Percentiles rank a stretch among this genome's conserved stretches.
Conservation (phyloP, 2,888 invertebrate species). For the Bibio marci region DNA sequence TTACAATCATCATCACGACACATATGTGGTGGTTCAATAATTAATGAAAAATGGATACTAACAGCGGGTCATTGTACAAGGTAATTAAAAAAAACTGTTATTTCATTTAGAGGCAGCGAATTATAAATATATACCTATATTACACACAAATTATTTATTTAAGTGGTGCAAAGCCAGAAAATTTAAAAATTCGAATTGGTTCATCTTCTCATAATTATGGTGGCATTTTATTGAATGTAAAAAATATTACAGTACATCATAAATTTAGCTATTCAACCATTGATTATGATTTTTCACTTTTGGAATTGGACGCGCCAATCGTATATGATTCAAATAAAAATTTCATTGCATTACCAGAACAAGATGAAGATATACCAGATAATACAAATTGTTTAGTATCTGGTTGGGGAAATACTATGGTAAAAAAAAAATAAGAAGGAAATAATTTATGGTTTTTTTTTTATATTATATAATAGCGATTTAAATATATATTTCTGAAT, state of each 20-base stretch:
- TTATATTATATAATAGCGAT: too few relatives aligned
- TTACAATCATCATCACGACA: constrained; percentile 10
- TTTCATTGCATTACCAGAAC: constrained; percentile 28
- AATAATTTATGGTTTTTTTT: too few relatives aligned
- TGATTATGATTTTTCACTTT: constrained; percentile 40
- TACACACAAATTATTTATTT: too few relatives aligned
- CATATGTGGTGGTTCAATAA: constrained; percentile 27
- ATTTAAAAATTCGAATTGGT: too few relatives aligned
- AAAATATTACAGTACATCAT: constrained; percentile 33
- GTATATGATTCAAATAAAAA: constrained; percentile 29
- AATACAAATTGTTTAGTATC: constrained; percentile 23
- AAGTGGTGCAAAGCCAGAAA: too few relatives aligned
- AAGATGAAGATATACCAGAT: constrained; percentile 19
- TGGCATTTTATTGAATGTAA: constrained; percentile 34
- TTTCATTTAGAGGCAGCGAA: too few relatives aligned
- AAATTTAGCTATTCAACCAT: constrained; percentile 31
- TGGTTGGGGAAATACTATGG: constrained; percentile 21
- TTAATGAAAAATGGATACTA: constrained; percentile 21
- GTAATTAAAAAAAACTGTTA: constrained; percentile 16
- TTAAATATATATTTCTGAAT: too few relatives aligned
- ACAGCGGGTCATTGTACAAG: constrained; percentile 28
- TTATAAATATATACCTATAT: too few relatives aligned
- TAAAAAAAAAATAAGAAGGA: too few relatives aligned
- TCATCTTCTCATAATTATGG: constrained; percentile 27
- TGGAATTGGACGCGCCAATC: constrained; percentile 34